Conservation (phyloP, 1,140 invertebrate species). For the Hestina assimilis region DNA sequence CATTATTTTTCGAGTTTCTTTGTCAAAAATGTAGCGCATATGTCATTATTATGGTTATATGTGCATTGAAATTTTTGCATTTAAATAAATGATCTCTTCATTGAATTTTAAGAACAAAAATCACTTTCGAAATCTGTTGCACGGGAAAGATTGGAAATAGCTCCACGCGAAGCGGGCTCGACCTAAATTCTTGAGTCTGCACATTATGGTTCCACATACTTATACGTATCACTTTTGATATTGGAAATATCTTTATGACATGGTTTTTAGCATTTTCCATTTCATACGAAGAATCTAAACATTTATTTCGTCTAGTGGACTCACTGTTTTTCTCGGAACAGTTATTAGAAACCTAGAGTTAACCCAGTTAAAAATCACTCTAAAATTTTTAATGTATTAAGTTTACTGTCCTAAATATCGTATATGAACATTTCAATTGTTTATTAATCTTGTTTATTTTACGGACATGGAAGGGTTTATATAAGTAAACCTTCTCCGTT, state of each 20-base stretch:
- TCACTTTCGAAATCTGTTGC: slow-evolving; percentile 29
- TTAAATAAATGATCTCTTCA: neutral
- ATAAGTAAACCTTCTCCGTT: no score
- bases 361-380: no score
- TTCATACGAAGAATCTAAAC: neutral
- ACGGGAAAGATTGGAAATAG: slow-evolving; percentile 60
- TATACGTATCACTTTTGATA: slow-evolving; percentile 3
- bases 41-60: neutral
- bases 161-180: slow-evolving; percentile 46
- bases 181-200: slow-evolving; percentile 44
- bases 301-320: no score
- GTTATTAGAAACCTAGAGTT: no score
- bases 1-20: slow-evolving; percentile 10
- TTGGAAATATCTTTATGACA: neutral
- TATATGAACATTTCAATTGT: no score
- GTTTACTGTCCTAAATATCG: no score
- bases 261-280: neutral
- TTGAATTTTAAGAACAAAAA: slow-evolving; percentile 8
- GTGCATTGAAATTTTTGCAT: neutral
- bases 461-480: no score
- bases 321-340: no score
- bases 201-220: slow-evolving; percentile 6
- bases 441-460: no score
- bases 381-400: no score
- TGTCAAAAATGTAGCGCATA: slow-evolving; percentile 7